Base-by-base conservation (phyloP, 2,888 invertebrate species). In the Kryphioiulus occultus region DNA sequence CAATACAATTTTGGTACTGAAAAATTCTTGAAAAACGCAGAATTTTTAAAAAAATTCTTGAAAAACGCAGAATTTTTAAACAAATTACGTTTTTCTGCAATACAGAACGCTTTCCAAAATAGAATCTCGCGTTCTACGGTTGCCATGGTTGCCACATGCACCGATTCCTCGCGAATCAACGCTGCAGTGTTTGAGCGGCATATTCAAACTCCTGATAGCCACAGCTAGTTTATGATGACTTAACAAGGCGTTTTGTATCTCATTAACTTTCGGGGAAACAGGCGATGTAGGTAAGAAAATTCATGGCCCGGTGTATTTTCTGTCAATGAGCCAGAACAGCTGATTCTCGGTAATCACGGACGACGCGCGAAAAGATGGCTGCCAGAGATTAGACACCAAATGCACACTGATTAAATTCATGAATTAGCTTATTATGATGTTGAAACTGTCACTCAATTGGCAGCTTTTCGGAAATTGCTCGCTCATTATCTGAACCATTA, bases 381-480 rank as follows among this genome's bases (percentile, higher is more conserved):
- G 47, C 47, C 47, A 12, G 17, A 47, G 47, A 68, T 68, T 68
- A 17, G 17, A 47, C 15, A 12, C 12, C 47, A 12, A 47, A 47
- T 47, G 47, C 68, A 68, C 68, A 68, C 68, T 68, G 68, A 68
- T 68, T 68, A 68, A 26, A 26, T 68, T 68, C 26, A 22, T 22
- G 59, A 22, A 59, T 59, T 59, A 59, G 10, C 59, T 59, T 59
- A 59, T 22, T 59, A 22, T 22, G 59, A 68, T 68, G 68, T 68
- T 68, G 68, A 26, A 68, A 26, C 47, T 68, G 68, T 68, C 68
- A 68, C 68, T 68, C 68, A 68, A 26, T 68, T 68, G 26, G 68
- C 68, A 68, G 68, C n/a, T 68, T 68, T 47, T 15, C 26, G 68
- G 0, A 68, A 68, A 68, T 26, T 68, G 26, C 26, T 5, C 68